Evolutionary conservation across 2,113 vertebrate species (phyloP).

Genomic region (Sula dactylatra): DNA sequence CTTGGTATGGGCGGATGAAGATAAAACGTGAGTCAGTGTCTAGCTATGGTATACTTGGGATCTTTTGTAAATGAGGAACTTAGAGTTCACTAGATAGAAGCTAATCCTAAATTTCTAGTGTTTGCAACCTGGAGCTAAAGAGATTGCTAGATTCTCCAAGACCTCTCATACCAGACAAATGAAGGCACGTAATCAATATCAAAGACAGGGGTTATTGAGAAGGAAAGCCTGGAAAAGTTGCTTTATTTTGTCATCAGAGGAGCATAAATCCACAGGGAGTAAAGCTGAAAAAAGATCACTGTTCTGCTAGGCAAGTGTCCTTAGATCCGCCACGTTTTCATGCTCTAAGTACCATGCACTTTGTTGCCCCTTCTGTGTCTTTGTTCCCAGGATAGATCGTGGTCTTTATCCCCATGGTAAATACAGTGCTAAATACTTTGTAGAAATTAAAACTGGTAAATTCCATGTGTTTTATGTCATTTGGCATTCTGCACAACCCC

Average conservation of each 20-base stretch:
- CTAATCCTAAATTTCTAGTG: not conserved
- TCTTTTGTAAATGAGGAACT: not conserved
- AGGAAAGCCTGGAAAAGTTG: not conserved
- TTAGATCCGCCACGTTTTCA: not conserved
- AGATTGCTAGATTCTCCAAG: not conserved
- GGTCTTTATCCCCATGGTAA: not conserved
- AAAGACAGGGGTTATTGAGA: not conserved
- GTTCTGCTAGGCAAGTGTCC: not conserved
- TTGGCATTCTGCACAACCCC: slow-evolving; percentile 19
- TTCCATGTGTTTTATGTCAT: slow-evolving; percentile 55
- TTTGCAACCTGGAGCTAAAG: not conserved
- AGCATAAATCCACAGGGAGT: not conserved
- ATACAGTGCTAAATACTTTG: not conserved
- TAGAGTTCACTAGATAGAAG: not conserved
- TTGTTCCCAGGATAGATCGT: not conserved
- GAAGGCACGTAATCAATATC: not conserved
- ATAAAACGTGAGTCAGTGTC: not conserved
- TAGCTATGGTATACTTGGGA: not conserved
- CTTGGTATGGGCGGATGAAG: not conserved
- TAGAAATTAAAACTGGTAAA: not conserved
- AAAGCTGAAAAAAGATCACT: not conserved
- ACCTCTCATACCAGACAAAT: not conserved
- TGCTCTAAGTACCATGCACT: not conserved
- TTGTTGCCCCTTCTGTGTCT: not conserved
- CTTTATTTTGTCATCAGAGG: not conserved